phyloP scores from a whole-genome alignment of 2,113 vertebrate genomes.

The Callionymus lyra region DNA sequence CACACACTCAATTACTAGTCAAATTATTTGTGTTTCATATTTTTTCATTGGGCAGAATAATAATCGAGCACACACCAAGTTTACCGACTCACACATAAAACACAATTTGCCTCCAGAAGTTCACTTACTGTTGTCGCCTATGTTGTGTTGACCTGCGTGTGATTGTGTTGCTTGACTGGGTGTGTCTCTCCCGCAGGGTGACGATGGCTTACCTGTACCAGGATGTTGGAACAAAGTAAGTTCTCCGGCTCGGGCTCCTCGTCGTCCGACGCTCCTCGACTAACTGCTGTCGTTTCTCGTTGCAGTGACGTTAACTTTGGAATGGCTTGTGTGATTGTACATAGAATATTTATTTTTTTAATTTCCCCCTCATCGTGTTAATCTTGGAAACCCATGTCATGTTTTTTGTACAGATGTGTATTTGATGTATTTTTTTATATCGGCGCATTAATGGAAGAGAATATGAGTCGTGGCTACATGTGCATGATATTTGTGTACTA shows the following conservation, averaged over 20 bases:
- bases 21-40: no score
- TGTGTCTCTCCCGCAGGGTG: constrained; percentile 49
- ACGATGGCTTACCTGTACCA: constrained; percentile 70
- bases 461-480: constrained; percentile 53
- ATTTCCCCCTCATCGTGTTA: constrained; percentile 49
- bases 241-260: neutral
- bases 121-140: no score
- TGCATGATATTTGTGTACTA: constrained; percentile 76
- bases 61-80: no score
- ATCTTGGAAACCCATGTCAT: constrained; percentile 24
- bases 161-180: neutral
- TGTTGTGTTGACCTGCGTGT: constrained; percentile 3
- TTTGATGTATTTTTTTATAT: constrained; percentile 65
- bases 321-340: constrained; percentile 69
- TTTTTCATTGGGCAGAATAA: no score
- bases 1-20: no score
- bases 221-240: constrained; percentile 77
- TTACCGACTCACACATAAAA: neutral
- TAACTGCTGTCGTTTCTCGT: constrained; percentile 58
- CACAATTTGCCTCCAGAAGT: no score
- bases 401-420: constrained; percentile 65
- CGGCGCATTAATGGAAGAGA: constrained; percentile 50
- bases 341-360: constrained; percentile 80
- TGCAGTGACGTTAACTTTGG: constrained; percentile 72
- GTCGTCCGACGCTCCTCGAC: constrained; percentile 11